Percentiles rank a stretch among this genome's conserved stretches.
phyloP scores from a whole-genome alignment of 2,797 vertebrate species.

The Spea hammondii region DNA sequence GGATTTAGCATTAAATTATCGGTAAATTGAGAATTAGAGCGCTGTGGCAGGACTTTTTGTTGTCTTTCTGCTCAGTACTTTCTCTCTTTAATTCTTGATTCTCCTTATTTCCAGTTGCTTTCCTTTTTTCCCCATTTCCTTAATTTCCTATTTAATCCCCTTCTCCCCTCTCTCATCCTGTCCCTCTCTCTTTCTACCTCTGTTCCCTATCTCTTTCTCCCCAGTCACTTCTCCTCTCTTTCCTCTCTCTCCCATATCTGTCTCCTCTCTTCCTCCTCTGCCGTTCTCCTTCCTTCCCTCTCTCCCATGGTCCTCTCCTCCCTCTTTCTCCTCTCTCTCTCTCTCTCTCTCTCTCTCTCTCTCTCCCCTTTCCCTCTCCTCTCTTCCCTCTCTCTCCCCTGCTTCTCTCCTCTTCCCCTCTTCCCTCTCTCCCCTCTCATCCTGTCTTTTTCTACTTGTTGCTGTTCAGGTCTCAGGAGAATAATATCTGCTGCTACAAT shows the following conservation, averaged over 20 bases:
- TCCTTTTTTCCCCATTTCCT: neutral
- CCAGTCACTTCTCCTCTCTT: neutral
- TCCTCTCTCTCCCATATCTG: no score
- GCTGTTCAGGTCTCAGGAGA: constrained; percentile 83
- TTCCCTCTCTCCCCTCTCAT: constrained; percentile 60
- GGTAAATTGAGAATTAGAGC: neutral
- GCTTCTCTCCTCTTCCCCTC: constrained; percentile 38
- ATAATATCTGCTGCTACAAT: constrained; percentile 88
- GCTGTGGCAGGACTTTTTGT: no score
- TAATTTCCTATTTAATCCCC: no score
- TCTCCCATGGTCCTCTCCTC: neutral
- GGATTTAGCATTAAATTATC: neutral
- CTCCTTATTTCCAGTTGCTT: neutral
- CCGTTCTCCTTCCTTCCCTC: neutral
- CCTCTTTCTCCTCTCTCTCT: neutral
- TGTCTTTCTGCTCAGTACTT: neutral
- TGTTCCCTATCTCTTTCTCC: no score
- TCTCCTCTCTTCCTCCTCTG: no score
- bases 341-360: neutral
- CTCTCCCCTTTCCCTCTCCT: neutral
- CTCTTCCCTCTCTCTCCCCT: neutral
- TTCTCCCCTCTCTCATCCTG: neutral
- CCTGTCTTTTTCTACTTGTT: constrained; percentile 81
- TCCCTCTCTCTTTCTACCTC: no score
- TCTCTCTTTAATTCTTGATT: neutral